Conservation (phyloP, 2,888 invertebrate genomes). For the Timema podura region DNA sequence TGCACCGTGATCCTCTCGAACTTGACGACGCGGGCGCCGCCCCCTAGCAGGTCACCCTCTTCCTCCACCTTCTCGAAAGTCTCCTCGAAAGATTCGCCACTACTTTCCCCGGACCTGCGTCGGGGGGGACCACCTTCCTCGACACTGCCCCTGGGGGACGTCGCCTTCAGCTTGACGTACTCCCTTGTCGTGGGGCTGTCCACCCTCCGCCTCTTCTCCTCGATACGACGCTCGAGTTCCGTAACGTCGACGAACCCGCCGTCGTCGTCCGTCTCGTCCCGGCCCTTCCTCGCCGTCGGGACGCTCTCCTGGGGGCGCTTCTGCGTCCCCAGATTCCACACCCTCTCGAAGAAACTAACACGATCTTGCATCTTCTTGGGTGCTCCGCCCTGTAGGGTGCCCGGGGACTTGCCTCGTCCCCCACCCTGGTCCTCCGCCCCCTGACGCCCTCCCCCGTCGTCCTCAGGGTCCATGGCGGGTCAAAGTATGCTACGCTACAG, state of each 20-base stretch:
- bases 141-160: constrained; percentile 41
- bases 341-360: constrained; percentile 75
- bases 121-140: constrained; percentile 34
- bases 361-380: constrained; percentile 62
- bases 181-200: constrained; percentile 50
- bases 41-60: constrained; percentile 59
- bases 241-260: constrained; percentile 52
- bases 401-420: constrained; percentile 28
- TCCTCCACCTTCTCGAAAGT: constrained; percentile 52
- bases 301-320: constrained; percentile 40
- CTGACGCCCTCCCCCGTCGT: constrained; percentile 2
- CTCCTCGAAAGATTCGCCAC: constrained; percentile 48
- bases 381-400: constrained; percentile 23
- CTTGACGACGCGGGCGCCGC: constrained; percentile 49
- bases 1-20: constrained; percentile 66
- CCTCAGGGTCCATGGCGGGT: constrained; percentile 21
- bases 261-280: constrained; percentile 37
- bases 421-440: constrained; percentile 18
- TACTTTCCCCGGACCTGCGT: constrained; percentile 43
- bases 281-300: constrained; percentile 21
- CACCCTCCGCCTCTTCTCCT: constrained; percentile 46
- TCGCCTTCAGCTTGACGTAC: constrained; percentile 18
- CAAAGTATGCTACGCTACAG: too few relatives aligned
- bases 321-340: constrained; percentile 52
- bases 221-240: constrained; percentile 57